Evolutionary conservation across 2,113 vertebrate species (phyloP).

Genomic region (Silurus asotus): DNA sequence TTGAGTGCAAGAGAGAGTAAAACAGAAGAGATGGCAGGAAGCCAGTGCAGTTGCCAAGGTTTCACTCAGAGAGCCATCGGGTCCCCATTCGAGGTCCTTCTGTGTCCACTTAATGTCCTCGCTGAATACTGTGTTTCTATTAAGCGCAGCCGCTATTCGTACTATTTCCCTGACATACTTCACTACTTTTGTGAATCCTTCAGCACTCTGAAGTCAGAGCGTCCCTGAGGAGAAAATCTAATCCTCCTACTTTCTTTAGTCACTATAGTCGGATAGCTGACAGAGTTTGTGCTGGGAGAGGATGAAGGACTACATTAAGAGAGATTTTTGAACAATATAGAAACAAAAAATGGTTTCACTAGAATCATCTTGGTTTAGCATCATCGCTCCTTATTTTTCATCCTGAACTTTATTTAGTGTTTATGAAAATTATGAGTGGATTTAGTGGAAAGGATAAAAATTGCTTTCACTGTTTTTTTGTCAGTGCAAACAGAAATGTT

Average conservation of each 20-base stretch:
- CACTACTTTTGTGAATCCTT: conserved; percentile 12
- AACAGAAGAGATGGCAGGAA: conserved; percentile 19
- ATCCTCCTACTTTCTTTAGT: neutral
- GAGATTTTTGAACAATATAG: neutral
- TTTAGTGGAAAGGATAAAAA: neutral
- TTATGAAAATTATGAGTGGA: too few relatives aligned
- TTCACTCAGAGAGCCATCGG: conserved; percentile 27
- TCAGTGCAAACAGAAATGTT: neutral
- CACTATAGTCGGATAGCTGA: neutral
- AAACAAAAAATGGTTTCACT: neutral
- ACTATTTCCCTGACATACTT: conserved; percentile 19
- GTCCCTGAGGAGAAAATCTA: neutral
- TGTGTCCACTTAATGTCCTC: conserved; percentile 15
- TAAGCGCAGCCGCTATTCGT: neutral
- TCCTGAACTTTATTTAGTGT: too few relatives aligned
- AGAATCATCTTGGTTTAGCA: neutral
- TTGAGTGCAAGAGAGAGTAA: neutral
- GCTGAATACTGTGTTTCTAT: neutral
- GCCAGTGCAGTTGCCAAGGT: conserved; percentile 24
- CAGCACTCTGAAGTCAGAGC: neutral
- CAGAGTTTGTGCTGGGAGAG: neutral
- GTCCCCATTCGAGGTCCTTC: conserved; percentile 22
- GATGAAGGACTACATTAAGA: neutral
- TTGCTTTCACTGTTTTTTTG: neutral
- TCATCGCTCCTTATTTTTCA: neutral